These are phyloP conservation scores for Oceanodroma leucorhoa DNA, from an alignment of 2,797 vertebrate species.

Conservation along the genomic window DNA sequence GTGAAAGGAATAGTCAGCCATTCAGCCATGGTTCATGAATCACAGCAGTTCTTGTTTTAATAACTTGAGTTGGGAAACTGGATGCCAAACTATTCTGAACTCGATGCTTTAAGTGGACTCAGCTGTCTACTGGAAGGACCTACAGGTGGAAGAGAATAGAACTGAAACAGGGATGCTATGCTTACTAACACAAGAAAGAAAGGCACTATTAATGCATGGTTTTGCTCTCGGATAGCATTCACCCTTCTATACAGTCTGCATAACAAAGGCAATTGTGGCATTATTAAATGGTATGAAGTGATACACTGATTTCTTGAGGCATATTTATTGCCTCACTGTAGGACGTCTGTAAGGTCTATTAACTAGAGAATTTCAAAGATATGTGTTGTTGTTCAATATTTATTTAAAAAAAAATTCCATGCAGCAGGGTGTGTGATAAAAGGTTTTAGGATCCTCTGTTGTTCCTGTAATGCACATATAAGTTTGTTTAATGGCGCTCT, in stretches of 20 bases:
- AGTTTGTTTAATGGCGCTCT: slow-evolving; percentile 9
- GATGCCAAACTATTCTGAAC: not conserved
- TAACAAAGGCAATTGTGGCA: slow-evolving; percentile 47
- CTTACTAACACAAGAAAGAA: slow-evolving; percentile 6
- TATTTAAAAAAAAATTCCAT: not conserved
- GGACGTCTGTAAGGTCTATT: slow-evolving; percentile 46
- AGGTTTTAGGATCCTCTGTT: slow-evolving; percentile 42
- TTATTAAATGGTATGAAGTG: slow-evolving; percentile 52
- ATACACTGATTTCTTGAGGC: slow-evolving; percentile 43
- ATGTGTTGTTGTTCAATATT: slow-evolving; percentile 26
- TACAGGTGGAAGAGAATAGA: slow-evolving; percentile 8
- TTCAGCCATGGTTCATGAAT: slow-evolving; percentile 58
- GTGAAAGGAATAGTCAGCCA: slow-evolving; percentile 51
- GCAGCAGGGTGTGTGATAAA: slow-evolving; percentile 29
- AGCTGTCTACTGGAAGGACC: not conserved
- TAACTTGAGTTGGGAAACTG: not conserved
- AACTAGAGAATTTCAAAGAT: slow-evolving; percentile 55
- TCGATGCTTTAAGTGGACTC: not conserved
- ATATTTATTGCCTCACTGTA: slow-evolving; percentile 30
- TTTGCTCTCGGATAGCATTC: not conserved
- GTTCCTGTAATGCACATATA: not conserved
- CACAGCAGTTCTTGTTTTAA: slow-evolving; percentile 44
- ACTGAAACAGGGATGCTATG: slow-evolving; percentile 2
- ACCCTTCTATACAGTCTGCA: slow-evolving; percentile 10
- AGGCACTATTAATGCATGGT: not conserved